Evolutionary conservation across 2,797 vertebrate species (phyloP).

Genomic region (Zalophus californianus): DNA sequence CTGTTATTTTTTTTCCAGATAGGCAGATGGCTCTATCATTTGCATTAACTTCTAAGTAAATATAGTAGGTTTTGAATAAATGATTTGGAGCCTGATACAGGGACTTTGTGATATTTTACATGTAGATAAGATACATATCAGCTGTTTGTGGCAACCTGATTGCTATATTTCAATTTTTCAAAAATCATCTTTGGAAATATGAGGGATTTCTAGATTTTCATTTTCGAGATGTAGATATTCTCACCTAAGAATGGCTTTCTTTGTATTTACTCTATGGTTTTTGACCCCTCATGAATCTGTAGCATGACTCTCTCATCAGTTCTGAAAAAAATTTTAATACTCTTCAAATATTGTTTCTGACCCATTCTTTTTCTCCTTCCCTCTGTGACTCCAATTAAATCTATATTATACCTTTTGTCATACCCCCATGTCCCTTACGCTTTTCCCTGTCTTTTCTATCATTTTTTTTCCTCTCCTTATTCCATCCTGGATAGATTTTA

Average conservation of each 20-base stretch:
- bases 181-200: slow-evolving; percentile 29
- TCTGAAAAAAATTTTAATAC: slow-evolving; percentile 5
- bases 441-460: not conserved
- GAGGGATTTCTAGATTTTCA: slow-evolving; percentile 25
- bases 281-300: not conserved
- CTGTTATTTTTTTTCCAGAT: not conserved
- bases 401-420: not conserved
- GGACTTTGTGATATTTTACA: slow-evolving; percentile 44
- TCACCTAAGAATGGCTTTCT: not conserved
- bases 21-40: slow-evolving; percentile 5
- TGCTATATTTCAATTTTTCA: slow-evolving; percentile 36
- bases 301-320: not conserved
- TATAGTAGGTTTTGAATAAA: slow-evolving; percentile 30
- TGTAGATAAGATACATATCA: slow-evolving; percentile 25
- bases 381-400: not conserved
- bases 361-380: not conserved
- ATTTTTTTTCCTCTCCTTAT: not conserved
- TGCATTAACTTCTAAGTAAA: slow-evolving; percentile 26
- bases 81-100: not conserved
- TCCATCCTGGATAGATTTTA: slow-evolving; percentile 2
- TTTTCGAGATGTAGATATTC: slow-evolving; percentile 13
- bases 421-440: not conserved
- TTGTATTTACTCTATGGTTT: not conserved
- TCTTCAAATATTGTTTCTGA: not conserved
- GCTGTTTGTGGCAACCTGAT: not conserved